These are phyloP conservation scores for Drosophila melanosoma DNA, from an alignment of 2,888 invertebrate species.

Conservation along the genomic window DNA sequence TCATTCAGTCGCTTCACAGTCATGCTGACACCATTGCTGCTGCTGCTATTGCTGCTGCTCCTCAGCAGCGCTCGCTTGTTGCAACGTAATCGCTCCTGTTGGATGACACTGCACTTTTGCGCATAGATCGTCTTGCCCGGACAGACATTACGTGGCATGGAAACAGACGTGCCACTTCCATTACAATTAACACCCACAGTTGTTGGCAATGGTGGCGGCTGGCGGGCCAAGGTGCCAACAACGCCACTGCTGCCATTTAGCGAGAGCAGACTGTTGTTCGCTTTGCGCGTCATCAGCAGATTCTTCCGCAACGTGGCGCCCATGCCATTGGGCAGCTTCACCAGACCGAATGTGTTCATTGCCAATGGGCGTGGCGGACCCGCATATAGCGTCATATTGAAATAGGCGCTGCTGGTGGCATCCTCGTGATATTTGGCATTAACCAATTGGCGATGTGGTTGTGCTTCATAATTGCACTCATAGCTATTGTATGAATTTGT, in stretches of 20 bases:
- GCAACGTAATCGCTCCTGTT: slow-evolving; percentile 73
- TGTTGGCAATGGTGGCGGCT: slow-evolving; percentile 60
- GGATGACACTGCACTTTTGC: slow-evolving; percentile 61
- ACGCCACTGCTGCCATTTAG: slow-evolving; percentile 74
- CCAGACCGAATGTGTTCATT: slow-evolving; percentile 79
- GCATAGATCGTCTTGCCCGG: slow-evolving; percentile 77
- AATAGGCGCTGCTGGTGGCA: slow-evolving; percentile 53
- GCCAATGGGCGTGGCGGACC: slow-evolving; percentile 78
- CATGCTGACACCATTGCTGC: slow-evolving; percentile 36
- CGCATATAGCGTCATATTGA: slow-evolving; percentile 76
- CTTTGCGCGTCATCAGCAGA: slow-evolving; percentile 80
- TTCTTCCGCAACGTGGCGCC: slow-evolving; percentile 81
- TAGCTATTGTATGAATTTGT: slow-evolving; percentile 38
- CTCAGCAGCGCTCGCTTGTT: slow-evolving; percentile 71
- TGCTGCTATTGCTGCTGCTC: slow-evolving; percentile 5
- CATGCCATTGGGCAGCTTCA: slow-evolving; percentile 77
- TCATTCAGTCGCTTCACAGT: slow-evolving; percentile 78
- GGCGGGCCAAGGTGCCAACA: slow-evolving; percentile 70
- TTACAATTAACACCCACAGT: slow-evolving; percentile 31
- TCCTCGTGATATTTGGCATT: slow-evolving; percentile 79
- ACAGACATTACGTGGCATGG: slow-evolving; percentile 42
- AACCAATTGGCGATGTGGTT: slow-evolving; percentile 56
- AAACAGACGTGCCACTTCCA: slow-evolving; percentile 19
- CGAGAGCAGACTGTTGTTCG: slow-evolving; percentile 79
- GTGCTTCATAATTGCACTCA: slow-evolving; percentile 30